A percentile compares a stretch with the other conserved stretches of the same genome.
Evolutionary conservation across 2,113 vertebrate genomes (phyloP).

Genomic region (Odocoileus virginianus): DNA sequence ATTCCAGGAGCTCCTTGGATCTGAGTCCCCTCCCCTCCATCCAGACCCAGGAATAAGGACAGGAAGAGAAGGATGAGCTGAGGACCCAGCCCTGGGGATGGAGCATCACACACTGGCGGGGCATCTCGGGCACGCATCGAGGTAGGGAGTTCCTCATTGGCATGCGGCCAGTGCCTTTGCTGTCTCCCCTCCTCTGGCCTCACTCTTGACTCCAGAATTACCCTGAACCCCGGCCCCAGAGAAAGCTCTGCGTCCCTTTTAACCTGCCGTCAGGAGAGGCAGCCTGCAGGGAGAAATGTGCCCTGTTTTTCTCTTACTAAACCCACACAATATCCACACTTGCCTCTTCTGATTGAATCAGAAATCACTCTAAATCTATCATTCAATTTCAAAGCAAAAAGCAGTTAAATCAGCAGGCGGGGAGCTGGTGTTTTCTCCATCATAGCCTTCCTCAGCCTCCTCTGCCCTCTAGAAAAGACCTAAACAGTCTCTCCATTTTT

Average conservation of each 20-base stretch:
- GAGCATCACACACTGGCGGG: accelerated
- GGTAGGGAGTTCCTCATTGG: neutral
- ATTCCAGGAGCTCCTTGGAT: neutral
- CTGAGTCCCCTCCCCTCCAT: neutral
- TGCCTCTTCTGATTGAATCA: slow-evolving; percentile 13
- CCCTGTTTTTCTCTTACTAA: neutral
- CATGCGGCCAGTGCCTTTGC: accelerated
- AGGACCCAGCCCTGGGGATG: accelerated
- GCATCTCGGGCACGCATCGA: accelerated
- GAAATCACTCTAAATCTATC: slow-evolving; percentile 50
- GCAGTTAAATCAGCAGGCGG: neutral
- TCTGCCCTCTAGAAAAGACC: neutral
- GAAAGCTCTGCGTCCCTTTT: neutral
- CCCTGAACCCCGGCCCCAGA: neutral
- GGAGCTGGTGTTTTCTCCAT: accelerated
- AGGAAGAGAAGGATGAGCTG: neutral
- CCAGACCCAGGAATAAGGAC: too few relatives aligned
- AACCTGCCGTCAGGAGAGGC: neutral
- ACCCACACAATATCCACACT: neutral
- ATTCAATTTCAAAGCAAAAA: neutral
- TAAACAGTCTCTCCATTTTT: neutral
- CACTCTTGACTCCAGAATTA: neutral
- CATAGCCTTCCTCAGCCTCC: too few relatives aligned
- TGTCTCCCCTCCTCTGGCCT: accelerated
- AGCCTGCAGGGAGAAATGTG: neutral